These are phyloP conservation scores for Lithophane semibrunnea DNA, from an alignment of 2,888 invertebrate genomes.

Conservation along the genomic window DNA sequence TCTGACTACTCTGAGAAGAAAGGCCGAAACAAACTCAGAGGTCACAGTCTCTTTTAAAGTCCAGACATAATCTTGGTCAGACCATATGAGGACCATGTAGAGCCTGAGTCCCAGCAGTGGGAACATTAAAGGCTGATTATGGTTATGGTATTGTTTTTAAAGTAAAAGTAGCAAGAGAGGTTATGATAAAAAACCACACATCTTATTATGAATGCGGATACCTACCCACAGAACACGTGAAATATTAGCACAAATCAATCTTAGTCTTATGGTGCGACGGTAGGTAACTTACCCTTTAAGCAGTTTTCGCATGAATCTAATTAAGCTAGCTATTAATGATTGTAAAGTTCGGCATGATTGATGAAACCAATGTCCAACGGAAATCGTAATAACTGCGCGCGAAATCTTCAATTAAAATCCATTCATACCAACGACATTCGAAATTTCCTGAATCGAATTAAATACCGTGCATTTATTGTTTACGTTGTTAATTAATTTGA, in stretches of 20 bases:
- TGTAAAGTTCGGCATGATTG: slow-evolving; percentile 9
- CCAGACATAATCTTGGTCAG: too few relatives aligned
- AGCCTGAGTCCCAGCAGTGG: too few relatives aligned
- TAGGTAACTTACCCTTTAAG: not conserved
- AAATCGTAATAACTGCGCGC: slow-evolving; percentile 23
- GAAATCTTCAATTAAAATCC: slow-evolving; percentile 26
- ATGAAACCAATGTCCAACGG: not conserved
- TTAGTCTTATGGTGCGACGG: not conserved
- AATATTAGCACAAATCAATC: not conserved
- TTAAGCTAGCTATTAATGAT: slow-evolving; percentile 21
- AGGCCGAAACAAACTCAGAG: too few relatives aligned
- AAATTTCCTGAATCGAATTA: slow-evolving; percentile 12
- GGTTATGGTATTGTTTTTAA: not conserved
- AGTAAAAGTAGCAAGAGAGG: not conserved
- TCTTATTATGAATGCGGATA: not conserved
- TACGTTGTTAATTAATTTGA: slow-evolving; percentile 38
- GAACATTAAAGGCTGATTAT: too few relatives aligned
- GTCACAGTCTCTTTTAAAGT: too few relatives aligned
- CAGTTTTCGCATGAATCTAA: not conserved
- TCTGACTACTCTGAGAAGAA: too few relatives aligned
- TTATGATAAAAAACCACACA: not conserved
- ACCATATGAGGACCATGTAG: too few relatives aligned
- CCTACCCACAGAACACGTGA: not conserved
- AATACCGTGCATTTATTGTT: slow-evolving; percentile 26
- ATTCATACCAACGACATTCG: slow-evolving; percentile 9